These are phyloP conservation scores for Stigmatopora argus DNA, from an alignment of 2,113 vertebrate genomes.

Conservation along the genomic window DNA sequence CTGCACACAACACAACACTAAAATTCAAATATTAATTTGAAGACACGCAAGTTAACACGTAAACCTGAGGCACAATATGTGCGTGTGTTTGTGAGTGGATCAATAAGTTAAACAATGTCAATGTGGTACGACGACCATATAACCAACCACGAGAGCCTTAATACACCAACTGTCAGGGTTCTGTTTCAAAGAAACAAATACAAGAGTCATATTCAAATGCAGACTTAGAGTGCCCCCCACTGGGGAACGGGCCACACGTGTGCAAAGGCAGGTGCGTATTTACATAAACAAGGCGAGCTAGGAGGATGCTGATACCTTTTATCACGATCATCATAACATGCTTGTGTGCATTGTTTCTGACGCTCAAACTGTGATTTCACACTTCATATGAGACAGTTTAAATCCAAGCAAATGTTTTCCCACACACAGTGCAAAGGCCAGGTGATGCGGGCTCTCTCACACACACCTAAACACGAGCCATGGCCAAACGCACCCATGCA, in stretches of 20 bases:
- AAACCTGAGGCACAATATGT: background rate
- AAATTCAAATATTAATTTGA: background rate
- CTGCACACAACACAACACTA: background rate
- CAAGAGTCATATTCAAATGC: slow-evolving; percentile 29
- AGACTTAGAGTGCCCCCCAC: slow-evolving; percentile 67
- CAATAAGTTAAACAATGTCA: slow-evolving; percentile 18
- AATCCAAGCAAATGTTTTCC: slow-evolving; percentile 65
- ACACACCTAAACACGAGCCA: slow-evolving; percentile 16
- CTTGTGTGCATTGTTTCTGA: slow-evolving; percentile 19
- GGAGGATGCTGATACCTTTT: slow-evolving; percentile 12
- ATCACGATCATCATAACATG: background rate
- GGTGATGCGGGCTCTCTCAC: slow-evolving; percentile 48
- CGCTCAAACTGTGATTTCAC: slow-evolving; percentile 26
- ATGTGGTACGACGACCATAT: slow-evolving; percentile 12
- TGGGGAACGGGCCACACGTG: slow-evolving; percentile 31
- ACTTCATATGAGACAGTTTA: slow-evolving; percentile 55
- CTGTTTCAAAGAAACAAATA: background rate
- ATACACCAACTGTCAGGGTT: slow-evolving; percentile 6
- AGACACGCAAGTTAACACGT: background rate
- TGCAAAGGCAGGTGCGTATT: slow-evolving; percentile 18
- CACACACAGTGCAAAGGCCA: slow-evolving; percentile 62
- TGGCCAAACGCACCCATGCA: slow-evolving; percentile 25
- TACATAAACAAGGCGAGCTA: background rate
- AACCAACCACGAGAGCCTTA: background rate
- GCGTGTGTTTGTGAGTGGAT: too few relatives aligned